Evolutionary conservation across 2,888 invertebrate species (phyloP).

Genomic region (Rhamphomyia laevipes): DNA sequence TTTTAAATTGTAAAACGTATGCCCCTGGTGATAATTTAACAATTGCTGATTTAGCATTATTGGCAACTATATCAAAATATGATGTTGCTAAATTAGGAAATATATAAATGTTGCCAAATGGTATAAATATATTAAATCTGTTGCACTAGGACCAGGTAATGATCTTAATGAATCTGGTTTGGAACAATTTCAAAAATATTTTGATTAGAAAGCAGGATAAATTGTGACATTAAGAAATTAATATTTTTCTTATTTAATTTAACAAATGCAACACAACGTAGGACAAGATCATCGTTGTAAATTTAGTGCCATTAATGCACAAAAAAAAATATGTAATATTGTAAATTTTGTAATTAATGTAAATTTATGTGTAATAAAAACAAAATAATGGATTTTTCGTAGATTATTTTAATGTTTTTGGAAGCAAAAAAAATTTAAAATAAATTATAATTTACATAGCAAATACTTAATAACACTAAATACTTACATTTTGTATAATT

Average conservation of each 20-base stretch:
- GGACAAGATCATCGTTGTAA: too few relatives aligned
- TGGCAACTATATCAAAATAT: slow-evolving; percentile 55
- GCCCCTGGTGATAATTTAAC: slow-evolving; percentile 62
- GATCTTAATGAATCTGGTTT: slow-evolving; percentile 47
- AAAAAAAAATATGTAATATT: too few relatives aligned
- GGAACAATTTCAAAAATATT: slow-evolving; percentile 42
- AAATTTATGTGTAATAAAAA: too few relatives aligned
- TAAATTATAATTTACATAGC: too few relatives aligned
- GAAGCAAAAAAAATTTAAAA: too few relatives aligned
- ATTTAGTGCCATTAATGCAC: too few relatives aligned
- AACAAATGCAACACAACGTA: too few relatives aligned
- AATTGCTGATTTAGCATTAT: slow-evolving; percentile 62
- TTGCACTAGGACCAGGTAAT: slow-evolving; percentile 48
- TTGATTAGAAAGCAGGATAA: slow-evolving; percentile 10
- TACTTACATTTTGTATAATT: too few relatives aligned
- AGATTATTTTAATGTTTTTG: too few relatives aligned
- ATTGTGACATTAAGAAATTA: neutral
- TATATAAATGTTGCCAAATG: slow-evolving; percentile 57
- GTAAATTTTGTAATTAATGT: too few relatives aligned
- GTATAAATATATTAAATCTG: slow-evolving; percentile 45
- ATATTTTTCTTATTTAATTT: neutral
- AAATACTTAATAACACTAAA: too few relatives aligned
- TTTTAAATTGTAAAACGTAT: slow-evolving; percentile 57
- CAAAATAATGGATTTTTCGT: too few relatives aligned
- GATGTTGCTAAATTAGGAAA: slow-evolving; percentile 51